Conservation (phyloP, 2,888 invertebrate genomes). For the Melanotus villosus region DNA sequence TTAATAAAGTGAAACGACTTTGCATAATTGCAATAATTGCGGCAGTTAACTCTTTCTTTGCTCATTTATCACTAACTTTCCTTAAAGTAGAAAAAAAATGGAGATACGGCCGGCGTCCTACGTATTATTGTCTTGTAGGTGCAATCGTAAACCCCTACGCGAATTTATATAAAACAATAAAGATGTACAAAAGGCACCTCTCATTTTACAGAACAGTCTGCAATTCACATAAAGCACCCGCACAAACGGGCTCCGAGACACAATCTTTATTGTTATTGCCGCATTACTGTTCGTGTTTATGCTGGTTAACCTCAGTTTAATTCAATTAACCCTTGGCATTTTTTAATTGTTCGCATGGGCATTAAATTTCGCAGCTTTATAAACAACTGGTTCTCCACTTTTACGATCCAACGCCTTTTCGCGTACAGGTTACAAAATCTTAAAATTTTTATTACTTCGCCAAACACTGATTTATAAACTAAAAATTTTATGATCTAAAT, state of each 20-base stretch:
- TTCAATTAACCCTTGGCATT: conserved; percentile 26
- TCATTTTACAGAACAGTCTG: conserved; percentile 36
- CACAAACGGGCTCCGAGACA: conserved; percentile 25
- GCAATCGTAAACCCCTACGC: conserved; percentile 24
- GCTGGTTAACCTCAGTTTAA: conserved; percentile 30
- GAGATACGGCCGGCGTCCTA: background rate
- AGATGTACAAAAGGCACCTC: conserved; percentile 30
- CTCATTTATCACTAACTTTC: background rate
- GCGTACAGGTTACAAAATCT: background rate
- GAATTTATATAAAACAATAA: conserved; percentile 33
- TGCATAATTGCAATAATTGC: conserved; percentile 34
- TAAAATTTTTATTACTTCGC: conserved; percentile 11
- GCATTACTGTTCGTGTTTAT: conserved; percentile 24
- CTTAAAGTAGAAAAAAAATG: background rate
- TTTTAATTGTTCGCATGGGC: conserved; percentile 4
- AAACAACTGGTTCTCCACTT: background rate
- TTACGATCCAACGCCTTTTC: conserved; percentile 13
- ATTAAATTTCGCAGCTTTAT: background rate
- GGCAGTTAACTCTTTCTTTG: conserved; percentile 20
- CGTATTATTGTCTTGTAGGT: background rate
- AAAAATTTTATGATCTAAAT: conserved; percentile 5
- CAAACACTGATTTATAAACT: conserved; percentile 1
- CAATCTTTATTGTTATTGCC: conserved; percentile 34
- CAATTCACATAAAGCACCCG: conserved; percentile 35
- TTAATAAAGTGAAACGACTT: conserved; percentile 15